phyloP scores from a whole-genome alignment of 2,888 invertebrate species.

The Chorisops tibialis region DNA sequence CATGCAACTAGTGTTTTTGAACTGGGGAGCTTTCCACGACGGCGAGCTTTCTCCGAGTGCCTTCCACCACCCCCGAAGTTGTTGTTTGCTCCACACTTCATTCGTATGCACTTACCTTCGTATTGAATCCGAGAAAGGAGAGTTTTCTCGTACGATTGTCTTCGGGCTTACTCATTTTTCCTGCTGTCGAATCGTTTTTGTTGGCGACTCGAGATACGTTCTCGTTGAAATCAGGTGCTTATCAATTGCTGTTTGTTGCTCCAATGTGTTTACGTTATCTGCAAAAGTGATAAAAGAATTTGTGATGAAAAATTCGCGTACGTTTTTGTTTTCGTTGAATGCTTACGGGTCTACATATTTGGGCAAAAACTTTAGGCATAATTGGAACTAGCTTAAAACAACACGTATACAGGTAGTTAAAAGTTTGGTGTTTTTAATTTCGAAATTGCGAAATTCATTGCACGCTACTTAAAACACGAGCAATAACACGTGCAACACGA shows the following conservation, averaged over 20 bases:
- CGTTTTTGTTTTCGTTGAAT: neutral
- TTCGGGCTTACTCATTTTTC: conserved; percentile 44
- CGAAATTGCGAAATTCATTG: too few species aligned
- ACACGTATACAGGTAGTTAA: too few species aligned
- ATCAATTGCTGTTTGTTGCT: conserved; percentile 9
- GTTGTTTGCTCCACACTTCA: neutral
- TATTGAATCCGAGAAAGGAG: conserved; percentile 69
- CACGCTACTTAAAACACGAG: too few species aligned
- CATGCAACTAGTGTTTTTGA: conserved; percentile 22
- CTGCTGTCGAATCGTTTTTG: neutral
- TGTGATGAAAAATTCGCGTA: neutral
- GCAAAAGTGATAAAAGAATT: neutral
- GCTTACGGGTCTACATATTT: too few species aligned
- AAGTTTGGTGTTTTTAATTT: too few species aligned
- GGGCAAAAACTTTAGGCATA: too few species aligned
- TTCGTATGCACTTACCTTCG: conserved; percentile 51
- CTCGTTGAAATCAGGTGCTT: neutral
- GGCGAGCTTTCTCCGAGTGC: neutral
- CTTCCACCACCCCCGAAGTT: neutral
- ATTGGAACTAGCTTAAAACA: too few species aligned
- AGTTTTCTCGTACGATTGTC: conserved; percentile 66
- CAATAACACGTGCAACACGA: too few species aligned
- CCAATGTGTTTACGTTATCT: conserved; percentile 8
- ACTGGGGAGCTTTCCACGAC: neutral
- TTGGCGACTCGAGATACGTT: neutral